phyloP scores from a whole-genome alignment of 2,113 vertebrate genomes.

The Bubalus kerabau region DNA sequence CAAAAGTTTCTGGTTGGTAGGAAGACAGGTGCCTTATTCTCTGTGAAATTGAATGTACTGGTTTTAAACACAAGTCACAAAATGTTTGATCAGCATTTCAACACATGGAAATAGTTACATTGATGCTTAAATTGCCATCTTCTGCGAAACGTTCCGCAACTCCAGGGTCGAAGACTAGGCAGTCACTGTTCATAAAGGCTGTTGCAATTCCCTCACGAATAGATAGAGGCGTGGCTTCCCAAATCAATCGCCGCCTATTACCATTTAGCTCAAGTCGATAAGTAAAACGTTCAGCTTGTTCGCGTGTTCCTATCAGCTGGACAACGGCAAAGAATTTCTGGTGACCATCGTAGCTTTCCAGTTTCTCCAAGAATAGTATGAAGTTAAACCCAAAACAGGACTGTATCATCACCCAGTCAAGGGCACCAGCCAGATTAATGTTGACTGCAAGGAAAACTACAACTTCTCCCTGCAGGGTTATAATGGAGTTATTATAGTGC shows the following conservation, averaged over 20 bases:
- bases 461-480: background rate
- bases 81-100: conserved; percentile 82
- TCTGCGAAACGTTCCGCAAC: conserved; percentile 98
- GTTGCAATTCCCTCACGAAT: conserved; percentile 98
- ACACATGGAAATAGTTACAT: conserved; percentile 88
- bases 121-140: conserved; percentile 94
- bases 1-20: conserved; percentile 60
- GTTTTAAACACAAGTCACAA: conserved; percentile 83
- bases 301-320: background rate
- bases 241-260: conserved; percentile 95
- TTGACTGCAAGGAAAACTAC: accelerated
- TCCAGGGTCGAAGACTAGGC: conserved; percentile 98
- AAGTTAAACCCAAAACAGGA: background rate
- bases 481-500: accelerated
- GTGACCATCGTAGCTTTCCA: accelerated
- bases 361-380: accelerated
- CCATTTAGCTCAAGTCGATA: conserved; percentile 79
- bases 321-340: background rate
- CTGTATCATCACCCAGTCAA: background rate
- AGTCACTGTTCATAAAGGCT: conserved; percentile 99
- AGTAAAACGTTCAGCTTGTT: background rate
- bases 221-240: conserved; percentile 97
- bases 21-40: background rate
- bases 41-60: conserved; percentile 73
- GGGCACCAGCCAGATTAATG: accelerated